Percentiles rank a stretch among this genome's conserved stretches.
Conservation (phyloP, 1,140 invertebrate species). For the Archivesica marissinica region DNA sequence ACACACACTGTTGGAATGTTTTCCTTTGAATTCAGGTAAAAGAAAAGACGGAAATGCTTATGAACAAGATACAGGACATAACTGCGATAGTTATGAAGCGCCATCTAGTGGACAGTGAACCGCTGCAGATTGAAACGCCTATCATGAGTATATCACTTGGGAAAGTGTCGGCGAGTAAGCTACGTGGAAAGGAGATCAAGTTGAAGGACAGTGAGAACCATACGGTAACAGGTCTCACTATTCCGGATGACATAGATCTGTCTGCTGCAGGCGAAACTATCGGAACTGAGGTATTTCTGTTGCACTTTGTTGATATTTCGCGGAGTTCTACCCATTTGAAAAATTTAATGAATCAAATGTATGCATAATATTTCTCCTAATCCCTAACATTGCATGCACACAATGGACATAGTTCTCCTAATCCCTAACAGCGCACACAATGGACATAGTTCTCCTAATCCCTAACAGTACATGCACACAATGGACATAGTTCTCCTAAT, state of each 20-base stretch:
- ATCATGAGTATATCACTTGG: background rate
- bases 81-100: background rate
- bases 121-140: background rate
- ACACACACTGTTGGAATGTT: too few species aligned
- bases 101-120: background rate
- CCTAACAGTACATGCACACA: too few species aligned
- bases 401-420: too few species aligned
- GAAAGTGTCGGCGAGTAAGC: background rate
- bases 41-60: background rate
- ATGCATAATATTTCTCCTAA: too few species aligned
- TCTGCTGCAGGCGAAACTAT: background rate
- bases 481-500: too few species aligned
- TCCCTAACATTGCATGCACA: too few species aligned
- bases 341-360: too few species aligned
- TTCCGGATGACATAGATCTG: background rate
- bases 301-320: too few species aligned
- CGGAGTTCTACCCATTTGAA: too few species aligned
- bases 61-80: background rate
- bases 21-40: conserved; percentile 6
- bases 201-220: background rate
- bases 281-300: background rate
- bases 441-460: too few species aligned
- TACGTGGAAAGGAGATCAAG: background rate
- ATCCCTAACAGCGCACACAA: too few species aligned
- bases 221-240: background rate